Conservation (phyloP, 53 echinoderm and acorn worm species). For the Actinopyga echinites region DNA sequence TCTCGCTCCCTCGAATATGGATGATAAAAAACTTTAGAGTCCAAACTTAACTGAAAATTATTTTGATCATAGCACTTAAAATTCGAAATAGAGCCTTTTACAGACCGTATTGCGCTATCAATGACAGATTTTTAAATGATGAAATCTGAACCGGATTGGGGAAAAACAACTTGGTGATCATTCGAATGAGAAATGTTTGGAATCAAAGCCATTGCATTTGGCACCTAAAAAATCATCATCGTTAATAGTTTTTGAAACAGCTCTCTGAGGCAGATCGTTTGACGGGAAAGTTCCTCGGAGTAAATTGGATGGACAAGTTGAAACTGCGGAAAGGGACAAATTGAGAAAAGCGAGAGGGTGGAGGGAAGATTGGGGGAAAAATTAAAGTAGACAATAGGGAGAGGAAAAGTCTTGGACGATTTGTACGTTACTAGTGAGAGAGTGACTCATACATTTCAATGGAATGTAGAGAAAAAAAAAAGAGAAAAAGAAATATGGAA, state of each 20-base stretch:
- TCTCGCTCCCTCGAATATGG: neutral
- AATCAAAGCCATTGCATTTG: conserved; percentile 35
- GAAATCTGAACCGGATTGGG: conserved; percentile 13
- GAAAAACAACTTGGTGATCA: conserved; percentile 16
- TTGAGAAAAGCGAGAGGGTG: neutral
- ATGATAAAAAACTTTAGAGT: conserved; percentile 26
- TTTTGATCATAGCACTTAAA: conserved; percentile 41
- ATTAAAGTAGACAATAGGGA: conserved; percentile 11
- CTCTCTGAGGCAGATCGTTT: conserved; percentile 31
- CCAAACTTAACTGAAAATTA: conserved; percentile 37
- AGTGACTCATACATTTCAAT: too few relatives aligned
- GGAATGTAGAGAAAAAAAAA: too few relatives aligned
- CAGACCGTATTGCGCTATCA: conserved; percentile 18
- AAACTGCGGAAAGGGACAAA: neutral
- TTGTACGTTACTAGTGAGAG: too few relatives aligned
- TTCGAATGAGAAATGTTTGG: neutral
- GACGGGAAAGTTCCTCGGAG: conserved; percentile 10
- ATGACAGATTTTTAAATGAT: conserved; percentile 44
- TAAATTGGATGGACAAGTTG: conserved; percentile 16
- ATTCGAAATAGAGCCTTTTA: conserved; percentile 19
- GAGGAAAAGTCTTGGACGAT: neutral
- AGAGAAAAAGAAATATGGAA: too few relatives aligned
- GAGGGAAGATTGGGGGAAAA: neutral
- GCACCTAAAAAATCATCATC: conserved; percentile 46
- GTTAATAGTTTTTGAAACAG: conserved; percentile 47